phyloP scores from a whole-genome alignment of 2,888 invertebrate species.

The Eristalis intricaria region DNA sequence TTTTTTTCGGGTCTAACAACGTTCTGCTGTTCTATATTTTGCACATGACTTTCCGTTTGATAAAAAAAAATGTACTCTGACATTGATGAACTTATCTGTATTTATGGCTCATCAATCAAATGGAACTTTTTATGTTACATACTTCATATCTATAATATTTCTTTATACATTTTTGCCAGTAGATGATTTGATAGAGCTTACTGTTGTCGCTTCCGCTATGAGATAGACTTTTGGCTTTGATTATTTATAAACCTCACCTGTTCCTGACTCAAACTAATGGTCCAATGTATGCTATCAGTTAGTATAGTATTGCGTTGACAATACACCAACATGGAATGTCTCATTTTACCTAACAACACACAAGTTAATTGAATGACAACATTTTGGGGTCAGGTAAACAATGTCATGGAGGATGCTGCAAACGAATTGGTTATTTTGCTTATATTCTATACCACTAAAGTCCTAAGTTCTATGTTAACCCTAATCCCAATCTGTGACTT shows the following conservation, averaged over 20 bases:
- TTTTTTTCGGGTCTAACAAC: not conserved
- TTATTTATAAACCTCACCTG: not conserved
- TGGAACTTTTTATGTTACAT: not conserved
- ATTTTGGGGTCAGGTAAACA: too few relatives aligned
- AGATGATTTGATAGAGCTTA: not conserved
- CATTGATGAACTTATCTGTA: not conserved
- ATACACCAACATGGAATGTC: too few relatives aligned
- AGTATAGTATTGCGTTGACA: too few relatives aligned
- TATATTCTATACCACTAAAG: too few relatives aligned
- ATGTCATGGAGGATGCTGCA: too few relatives aligned
- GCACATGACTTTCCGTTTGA: not conserved
- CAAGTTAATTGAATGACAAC: too few relatives aligned
- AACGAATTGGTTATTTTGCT: too few relatives aligned
- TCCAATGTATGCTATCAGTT: too few relatives aligned
- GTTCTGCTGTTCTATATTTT: not conserved
- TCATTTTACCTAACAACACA: too few relatives aligned
- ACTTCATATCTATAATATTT: not conserved
- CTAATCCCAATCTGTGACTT: too few relatives aligned
- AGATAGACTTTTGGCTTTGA: not conserved
- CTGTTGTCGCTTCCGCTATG: not conserved
- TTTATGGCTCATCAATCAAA: not conserved
- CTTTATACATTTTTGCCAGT: not conserved
- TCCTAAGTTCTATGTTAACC: too few relatives aligned
- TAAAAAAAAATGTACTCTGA: not conserved
- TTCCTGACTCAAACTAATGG: not conserved